Percentiles rank a stretch among this genome's conserved stretches.
phyloP scores from a whole-genome alignment of 2,113 vertebrate species.

The Pandion haliaetus region DNA sequence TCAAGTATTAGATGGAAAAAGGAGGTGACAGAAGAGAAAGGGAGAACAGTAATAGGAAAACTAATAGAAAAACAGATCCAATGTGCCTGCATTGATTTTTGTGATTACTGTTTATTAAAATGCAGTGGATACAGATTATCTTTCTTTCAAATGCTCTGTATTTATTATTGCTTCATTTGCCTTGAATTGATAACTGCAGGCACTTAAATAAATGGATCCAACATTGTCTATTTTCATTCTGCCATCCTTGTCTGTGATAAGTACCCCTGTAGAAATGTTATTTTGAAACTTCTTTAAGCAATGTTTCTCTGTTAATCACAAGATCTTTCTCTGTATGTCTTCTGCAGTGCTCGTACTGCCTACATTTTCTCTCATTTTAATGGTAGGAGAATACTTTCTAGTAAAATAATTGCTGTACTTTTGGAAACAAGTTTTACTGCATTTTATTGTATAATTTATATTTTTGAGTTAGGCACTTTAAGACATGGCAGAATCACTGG shows the following conservation, averaged over 20 bases:
- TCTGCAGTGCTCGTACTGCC: background rate
- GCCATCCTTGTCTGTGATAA: background rate
- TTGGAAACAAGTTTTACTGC: background rate
- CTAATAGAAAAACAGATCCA: slow-evolving; percentile 28
- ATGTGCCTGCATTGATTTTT: slow-evolving; percentile 44
- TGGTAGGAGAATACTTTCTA: background rate
- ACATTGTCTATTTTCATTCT: slow-evolving; percentile 1
- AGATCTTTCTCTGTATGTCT: background rate
- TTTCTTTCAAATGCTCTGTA: slow-evolving; percentile 61
- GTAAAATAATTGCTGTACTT: background rate
- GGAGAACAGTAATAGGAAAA: slow-evolving; percentile 36
- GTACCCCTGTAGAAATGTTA: background rate
- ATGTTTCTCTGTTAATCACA: slow-evolving; percentile 29
- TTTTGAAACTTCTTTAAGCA: slow-evolving; percentile 30
- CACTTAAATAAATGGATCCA: slow-evolving; percentile 55
- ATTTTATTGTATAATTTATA: background rate
- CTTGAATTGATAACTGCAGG: slow-evolving; percentile 54
- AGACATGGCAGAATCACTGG: background rate
- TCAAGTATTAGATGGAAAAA: slow-evolving; percentile 10
- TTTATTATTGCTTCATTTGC: slow-evolving; percentile 60
- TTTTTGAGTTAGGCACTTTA: background rate
- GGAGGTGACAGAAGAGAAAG: background rate
- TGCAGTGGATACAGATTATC: slow-evolving; percentile 14
- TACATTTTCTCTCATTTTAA: background rate
- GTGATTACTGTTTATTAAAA: slow-evolving; percentile 61